These are phyloP conservation scores for Nematostella vectensis DNA, from an alignment of 92 coral and sea anemone species.

Conservation along the genomic window DNA sequence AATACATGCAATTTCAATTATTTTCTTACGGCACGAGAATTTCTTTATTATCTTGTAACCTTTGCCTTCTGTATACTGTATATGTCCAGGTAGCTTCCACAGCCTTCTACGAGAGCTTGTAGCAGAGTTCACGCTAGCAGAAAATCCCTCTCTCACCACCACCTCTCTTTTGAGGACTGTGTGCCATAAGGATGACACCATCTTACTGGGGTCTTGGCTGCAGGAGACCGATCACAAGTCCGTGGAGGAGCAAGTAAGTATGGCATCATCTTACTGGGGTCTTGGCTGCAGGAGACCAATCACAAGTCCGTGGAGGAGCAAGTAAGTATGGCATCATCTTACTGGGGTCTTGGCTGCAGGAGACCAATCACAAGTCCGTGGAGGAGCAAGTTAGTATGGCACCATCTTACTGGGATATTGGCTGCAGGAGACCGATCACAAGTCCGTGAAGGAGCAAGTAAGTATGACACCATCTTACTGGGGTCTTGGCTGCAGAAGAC, in stretches of 20 bases:
- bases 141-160: slow-evolving; percentile 88
- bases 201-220: slow-evolving; percentile 88
- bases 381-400: slow-evolving; percentile 97
- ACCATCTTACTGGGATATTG: slow-evolving; percentile 87
- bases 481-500: slow-evolving; percentile 97
- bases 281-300: slow-evolving; percentile 95
- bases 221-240: slow-evolving; percentile 98
- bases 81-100: slow-evolving; percentile 65
- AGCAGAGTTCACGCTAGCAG: slow-evolving; percentile 96
- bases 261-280: slow-evolving; percentile 83
- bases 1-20: too few species aligned
- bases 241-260: slow-evolving; percentile 98
- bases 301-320: slow-evolving; percentile 97
- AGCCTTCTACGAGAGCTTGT: slow-evolving; percentile 83
- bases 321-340: slow-evolving; percentile 90
- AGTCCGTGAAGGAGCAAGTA: slow-evolving; percentile 96
- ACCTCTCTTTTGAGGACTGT: slow-evolving; percentile 85
- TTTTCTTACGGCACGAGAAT: too few species aligned
- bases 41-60: too few species aligned
- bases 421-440: slow-evolving; percentile 97
- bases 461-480: slow-evolving; percentile 86
- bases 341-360: slow-evolving; percentile 92
- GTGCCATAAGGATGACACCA: slow-evolving; percentile 95
- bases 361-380: slow-evolving; percentile 93
- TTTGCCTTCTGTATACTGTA: too few species aligned